phyloP scores from a whole-genome alignment of 2,797 vertebrate species.

The Cuniculus paca region DNA sequence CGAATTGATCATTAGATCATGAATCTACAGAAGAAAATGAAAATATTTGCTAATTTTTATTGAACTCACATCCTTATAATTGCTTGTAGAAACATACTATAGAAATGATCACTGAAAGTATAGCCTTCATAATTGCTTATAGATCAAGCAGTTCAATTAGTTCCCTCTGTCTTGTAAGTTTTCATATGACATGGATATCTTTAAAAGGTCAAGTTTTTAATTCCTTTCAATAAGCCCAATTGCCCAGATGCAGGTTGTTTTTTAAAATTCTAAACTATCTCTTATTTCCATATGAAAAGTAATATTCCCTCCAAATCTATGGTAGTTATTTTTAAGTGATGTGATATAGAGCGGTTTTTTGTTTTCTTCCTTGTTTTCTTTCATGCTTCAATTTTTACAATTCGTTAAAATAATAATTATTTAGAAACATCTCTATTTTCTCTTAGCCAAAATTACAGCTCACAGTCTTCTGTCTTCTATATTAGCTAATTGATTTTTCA shows the following conservation, averaged over 20 bases:
- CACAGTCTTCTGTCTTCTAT: not conserved
- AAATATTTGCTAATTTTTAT: conserved; percentile 25
- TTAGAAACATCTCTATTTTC: not conserved
- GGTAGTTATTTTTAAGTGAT: conserved; percentile 47
- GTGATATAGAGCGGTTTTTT: not conserved
- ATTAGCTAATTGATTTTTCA: conserved; percentile 46
- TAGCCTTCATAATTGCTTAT: conserved; percentile 13
- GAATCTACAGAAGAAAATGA: not conserved
- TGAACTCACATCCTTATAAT: conserved; percentile 14
- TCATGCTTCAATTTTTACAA: not conserved
- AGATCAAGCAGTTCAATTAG: conserved; percentile 27
- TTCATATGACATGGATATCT: conserved; percentile 54
- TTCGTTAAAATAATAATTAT: conserved; percentile 43
- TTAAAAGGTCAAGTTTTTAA: not conserved
- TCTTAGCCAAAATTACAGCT: conserved; percentile 40
- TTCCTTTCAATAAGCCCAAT: conserved; percentile 25
- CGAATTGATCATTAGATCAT: not conserved
- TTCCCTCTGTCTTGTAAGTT: not conserved
- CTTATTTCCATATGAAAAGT: conserved; percentile 35
- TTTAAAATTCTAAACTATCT: conserved; percentile 46
- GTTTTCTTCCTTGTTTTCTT: conserved; percentile 42
- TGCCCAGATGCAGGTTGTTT: not conserved
- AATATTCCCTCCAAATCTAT: not conserved
- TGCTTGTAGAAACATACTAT: not conserved
- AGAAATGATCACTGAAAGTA: too few species aligned